These are phyloP conservation scores for Colletes collaris DNA, from an alignment of 2,888 invertebrate genomes.

Conservation along the genomic window DNA sequence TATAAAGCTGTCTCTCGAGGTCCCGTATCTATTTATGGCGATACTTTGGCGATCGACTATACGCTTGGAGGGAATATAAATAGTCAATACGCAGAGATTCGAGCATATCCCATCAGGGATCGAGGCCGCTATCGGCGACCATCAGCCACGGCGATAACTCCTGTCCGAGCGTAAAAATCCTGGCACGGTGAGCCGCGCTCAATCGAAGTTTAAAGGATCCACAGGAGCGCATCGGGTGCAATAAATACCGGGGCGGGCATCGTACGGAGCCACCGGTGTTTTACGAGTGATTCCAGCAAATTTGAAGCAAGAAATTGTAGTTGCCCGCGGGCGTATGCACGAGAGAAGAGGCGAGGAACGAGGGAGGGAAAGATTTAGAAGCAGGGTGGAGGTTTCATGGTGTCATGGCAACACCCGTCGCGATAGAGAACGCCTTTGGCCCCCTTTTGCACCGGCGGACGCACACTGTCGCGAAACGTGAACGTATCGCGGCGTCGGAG, in stretches of 20 bases:
- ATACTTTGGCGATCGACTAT: no score
- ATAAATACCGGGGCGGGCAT: slow-evolving; percentile 19
- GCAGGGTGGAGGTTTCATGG: slow-evolving; percentile 78
- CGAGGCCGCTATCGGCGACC: neutral
- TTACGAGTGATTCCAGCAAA: slow-evolving; percentile 60
- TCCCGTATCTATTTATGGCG: no score
- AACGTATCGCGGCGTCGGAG: slow-evolving; percentile 57
- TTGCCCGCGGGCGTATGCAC: slow-evolving; percentile 54
- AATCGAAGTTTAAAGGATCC: slow-evolving; percentile 20
- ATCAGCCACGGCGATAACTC: neutral
- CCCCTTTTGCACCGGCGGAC: slow-evolving; percentile 66
- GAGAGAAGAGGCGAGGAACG: slow-evolving; percentile 27
- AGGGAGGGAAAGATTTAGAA: slow-evolving; percentile 71
- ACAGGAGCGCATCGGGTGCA: slow-evolving; percentile 3
- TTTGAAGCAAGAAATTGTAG: slow-evolving; percentile 57
- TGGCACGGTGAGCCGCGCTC: slow-evolving; percentile 3
- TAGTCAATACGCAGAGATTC: neutral
- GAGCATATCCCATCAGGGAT: neutral
- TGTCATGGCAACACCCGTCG: slow-evolving; percentile 82
- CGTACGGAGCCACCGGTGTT: slow-evolving; percentile 25
- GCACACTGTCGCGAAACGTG: slow-evolving; percentile 49
- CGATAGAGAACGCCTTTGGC: slow-evolving; percentile 73
- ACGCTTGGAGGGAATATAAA: no score
- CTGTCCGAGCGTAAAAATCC: neutral
- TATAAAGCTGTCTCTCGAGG: no score